Conservation (phyloP, 2,888 invertebrate species). For the Xanthorhoe designata region DNA sequence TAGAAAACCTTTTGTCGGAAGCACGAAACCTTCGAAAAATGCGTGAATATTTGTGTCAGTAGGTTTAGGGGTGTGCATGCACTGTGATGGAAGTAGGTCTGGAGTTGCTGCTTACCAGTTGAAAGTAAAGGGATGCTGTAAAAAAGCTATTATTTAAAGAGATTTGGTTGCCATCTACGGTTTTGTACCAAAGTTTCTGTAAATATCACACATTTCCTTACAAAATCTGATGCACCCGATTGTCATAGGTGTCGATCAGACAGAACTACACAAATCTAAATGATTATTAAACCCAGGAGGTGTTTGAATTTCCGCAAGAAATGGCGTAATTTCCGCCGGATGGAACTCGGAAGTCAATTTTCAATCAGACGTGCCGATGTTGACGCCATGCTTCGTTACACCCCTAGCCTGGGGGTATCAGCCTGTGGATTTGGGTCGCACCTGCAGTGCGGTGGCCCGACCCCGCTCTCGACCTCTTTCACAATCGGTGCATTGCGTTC, state of each 20-base stretch:
- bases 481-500: slow-evolving; percentile 59
- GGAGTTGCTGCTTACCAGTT: neutral
- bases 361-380: slow-evolving; percentile 1
- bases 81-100: neutral
- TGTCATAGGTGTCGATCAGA: neutral
- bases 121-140: neutral
- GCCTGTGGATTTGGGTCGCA: slow-evolving; percentile 69
- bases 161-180: no score
- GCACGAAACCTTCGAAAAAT: slow-evolving; percentile 45
- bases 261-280: neutral
- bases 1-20: slow-evolving; percentile 47
- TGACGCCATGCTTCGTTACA: slow-evolving; percentile 26
- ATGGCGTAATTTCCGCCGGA: neutral
- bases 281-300: neutral
- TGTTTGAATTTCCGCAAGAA: neutral
- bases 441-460: slow-evolving; percentile 72
- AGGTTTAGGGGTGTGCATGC: slow-evolving; percentile 25
- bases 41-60: slow-evolving; percentile 33
- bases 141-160: no score
- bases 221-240: neutral
- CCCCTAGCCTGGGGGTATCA: slow-evolving; percentile 29
- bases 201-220: neutral
- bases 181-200: no score
- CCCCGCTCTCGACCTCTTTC: slow-evolving; percentile 62
- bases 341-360: slow-evolving; percentile 3